Conservation (phyloP, 2,888 invertebrate species). For the Sarcophaga carnaria region DNA sequence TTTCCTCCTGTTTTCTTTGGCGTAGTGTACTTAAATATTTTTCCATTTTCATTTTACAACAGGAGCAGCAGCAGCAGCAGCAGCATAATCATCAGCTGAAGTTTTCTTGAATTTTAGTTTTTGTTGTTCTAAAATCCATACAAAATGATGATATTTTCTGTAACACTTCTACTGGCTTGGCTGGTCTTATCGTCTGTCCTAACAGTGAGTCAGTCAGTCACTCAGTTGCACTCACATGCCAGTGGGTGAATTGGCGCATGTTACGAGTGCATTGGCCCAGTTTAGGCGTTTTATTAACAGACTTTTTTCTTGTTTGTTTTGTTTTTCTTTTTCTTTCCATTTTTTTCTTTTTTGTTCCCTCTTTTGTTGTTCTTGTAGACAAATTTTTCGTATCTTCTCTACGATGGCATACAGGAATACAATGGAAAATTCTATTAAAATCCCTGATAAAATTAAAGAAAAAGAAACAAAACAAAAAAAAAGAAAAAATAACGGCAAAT, state of each 20-base stretch:
- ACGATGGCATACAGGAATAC: not conserved
- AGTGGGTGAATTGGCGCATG: not conserved
- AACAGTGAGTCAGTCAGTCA: not conserved
- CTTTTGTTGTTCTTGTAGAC: not conserved
- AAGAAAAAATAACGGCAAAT: too few species aligned
- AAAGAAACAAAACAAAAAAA: not conserved
- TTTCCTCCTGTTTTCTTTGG: not conserved
- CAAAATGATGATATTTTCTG: conserved; percentile 32
- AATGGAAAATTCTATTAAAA: not conserved
- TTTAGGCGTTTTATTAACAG: conserved; percentile 13
- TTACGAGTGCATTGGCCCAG: conserved; percentile 15
- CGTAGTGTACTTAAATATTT: not conserved
- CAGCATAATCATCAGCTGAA: conserved; percentile 42
- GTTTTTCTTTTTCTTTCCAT: not conserved
- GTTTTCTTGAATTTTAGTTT: conserved; percentile 3
- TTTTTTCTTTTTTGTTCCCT: not conserved
- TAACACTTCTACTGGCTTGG: conserved; percentile 1
- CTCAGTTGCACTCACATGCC: not conserved
- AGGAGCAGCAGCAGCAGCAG: too few species aligned
- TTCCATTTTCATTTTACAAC: not conserved
- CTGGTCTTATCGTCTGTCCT: too few species aligned
- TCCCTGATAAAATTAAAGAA: not conserved
- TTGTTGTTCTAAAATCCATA: conserved; percentile 15
- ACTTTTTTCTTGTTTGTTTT: not conserved
- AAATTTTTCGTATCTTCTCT: not conserved